Evolutionary conservation across 1,140 invertebrate species (phyloP).

Genomic region (Lordiphosa mommai): DNA sequence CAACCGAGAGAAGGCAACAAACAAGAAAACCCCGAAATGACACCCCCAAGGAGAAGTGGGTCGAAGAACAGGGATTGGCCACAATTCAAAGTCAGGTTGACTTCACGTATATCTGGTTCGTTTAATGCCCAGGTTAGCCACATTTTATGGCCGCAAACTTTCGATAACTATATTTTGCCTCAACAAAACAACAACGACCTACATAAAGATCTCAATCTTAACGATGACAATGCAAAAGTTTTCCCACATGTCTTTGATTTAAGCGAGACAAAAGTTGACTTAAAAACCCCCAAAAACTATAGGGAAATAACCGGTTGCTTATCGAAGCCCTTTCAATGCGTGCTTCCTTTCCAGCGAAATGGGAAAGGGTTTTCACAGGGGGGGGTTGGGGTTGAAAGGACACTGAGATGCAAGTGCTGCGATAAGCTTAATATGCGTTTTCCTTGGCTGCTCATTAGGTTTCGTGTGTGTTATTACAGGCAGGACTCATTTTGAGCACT

Average conservation of each 20-base stretch:
- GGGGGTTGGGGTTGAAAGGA: slow-evolving; percentile 29
- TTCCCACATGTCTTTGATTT: slow-evolving; percentile 56
- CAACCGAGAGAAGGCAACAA: slow-evolving; percentile 45
- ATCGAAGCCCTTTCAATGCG: slow-evolving; percentile 65
- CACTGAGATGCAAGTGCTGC: slow-evolving; percentile 52
- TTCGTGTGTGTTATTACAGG: slow-evolving; percentile 15
- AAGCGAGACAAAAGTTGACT: slow-evolving; percentile 52
- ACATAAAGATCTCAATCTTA: slow-evolving; percentile 76
- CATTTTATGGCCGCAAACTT: slow-evolving; percentile 53
- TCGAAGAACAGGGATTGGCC: slow-evolving; percentile 49
- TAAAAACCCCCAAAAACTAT: slow-evolving; percentile 53
- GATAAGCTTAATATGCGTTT: slow-evolving; percentile 70
- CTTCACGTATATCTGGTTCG: slow-evolving; percentile 20
- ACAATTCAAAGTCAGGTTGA: slow-evolving; percentile 6
- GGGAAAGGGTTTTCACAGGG: background rate
- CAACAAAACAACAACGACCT: slow-evolving; percentile 38
- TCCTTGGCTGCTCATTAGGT: slow-evolving; percentile 68
- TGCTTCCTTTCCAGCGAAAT: background rate
- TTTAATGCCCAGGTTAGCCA: slow-evolving; percentile 29
- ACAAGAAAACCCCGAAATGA: slow-evolving; percentile 54
- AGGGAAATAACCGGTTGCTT: slow-evolving; percentile 44
- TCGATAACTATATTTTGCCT: slow-evolving; percentile 31
- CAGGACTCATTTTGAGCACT: slow-evolving; percentile 20
- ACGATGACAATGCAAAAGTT: slow-evolving; percentile 75
- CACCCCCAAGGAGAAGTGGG: slow-evolving; percentile 62